Conservation (phyloP, 2,113 vertebrate genomes). For the Motacilla alba region DNA sequence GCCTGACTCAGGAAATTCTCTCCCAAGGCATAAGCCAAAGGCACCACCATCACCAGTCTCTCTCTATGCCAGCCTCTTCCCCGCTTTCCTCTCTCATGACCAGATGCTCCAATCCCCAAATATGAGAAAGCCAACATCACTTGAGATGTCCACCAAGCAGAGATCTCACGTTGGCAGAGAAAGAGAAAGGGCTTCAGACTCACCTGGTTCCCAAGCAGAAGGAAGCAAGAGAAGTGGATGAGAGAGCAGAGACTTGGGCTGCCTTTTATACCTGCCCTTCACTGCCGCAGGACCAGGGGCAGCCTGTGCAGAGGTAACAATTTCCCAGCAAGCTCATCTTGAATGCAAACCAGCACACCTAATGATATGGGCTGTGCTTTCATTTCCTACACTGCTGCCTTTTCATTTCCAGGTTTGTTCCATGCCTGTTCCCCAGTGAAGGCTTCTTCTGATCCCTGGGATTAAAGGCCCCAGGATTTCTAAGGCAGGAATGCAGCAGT, state of each 20-base stretch:
- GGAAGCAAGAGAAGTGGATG: background rate
- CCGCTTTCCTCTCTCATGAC: fast-evolving
- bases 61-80: background rate
- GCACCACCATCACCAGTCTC: background rate
- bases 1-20: background rate
- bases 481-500: background rate
- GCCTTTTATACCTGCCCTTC: background rate
- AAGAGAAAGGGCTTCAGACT: background rate
- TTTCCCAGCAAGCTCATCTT: background rate
- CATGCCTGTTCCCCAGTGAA: background rate
- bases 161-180: background rate
- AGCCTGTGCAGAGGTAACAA: background rate
- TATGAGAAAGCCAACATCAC: background rate
- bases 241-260: no score
- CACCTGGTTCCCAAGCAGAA: background rate
- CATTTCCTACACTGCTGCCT: background rate
- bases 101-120: background rate
- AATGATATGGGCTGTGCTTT: background rate
- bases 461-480: background rate
- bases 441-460: background rate
- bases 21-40: background rate
- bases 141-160: background rate
- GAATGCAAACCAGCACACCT: background rate
- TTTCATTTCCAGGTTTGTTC: background rate
- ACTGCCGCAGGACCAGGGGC: background rate